phyloP scores from a whole-genome alignment of 2,797 vertebrate genomes.

The Numenius phaeopus region DNA sequence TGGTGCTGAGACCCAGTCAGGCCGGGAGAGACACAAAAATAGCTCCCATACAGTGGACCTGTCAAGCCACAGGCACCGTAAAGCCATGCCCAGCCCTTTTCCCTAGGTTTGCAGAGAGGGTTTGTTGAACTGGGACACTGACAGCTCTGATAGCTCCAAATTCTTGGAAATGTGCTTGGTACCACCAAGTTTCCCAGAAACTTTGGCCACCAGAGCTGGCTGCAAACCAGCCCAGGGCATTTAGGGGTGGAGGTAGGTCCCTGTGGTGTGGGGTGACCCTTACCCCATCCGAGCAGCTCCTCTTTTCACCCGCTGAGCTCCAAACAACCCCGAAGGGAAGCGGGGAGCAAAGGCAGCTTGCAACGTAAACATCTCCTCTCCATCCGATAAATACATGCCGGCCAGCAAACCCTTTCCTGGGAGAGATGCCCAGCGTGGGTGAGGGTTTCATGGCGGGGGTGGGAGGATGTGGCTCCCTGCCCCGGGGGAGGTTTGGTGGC shows the following conservation, averaged over 20 bases:
- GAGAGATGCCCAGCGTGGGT: not conserved
- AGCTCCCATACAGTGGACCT: not conserved
- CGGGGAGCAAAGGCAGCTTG: not conserved
- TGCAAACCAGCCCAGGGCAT: not conserved
- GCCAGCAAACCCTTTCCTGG: not conserved
- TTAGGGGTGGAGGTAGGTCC: not conserved
- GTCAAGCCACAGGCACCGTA: not conserved
- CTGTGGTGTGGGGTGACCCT: not conserved
- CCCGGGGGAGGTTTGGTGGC: not conserved
- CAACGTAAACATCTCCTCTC: not conserved
- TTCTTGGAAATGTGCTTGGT: not conserved
- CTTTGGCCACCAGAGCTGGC: not conserved
- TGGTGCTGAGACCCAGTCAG: not conserved
- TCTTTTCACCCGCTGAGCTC: not conserved
- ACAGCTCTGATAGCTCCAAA: not conserved
- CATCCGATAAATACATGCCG: not conserved
- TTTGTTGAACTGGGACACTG: not conserved
- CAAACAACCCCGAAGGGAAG: not conserved
- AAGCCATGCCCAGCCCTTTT: not conserved
- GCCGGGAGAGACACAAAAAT: not conserved
- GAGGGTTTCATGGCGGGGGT: not conserved
- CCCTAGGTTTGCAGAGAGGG: not conserved
- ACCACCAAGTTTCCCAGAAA: not conserved
- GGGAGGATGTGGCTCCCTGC: not conserved
- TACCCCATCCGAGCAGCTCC: not conserved